These are phyloP conservation scores for Hydriomena furcata DNA, from an alignment of 2,888 invertebrate species.

Conservation along the genomic window DNA sequence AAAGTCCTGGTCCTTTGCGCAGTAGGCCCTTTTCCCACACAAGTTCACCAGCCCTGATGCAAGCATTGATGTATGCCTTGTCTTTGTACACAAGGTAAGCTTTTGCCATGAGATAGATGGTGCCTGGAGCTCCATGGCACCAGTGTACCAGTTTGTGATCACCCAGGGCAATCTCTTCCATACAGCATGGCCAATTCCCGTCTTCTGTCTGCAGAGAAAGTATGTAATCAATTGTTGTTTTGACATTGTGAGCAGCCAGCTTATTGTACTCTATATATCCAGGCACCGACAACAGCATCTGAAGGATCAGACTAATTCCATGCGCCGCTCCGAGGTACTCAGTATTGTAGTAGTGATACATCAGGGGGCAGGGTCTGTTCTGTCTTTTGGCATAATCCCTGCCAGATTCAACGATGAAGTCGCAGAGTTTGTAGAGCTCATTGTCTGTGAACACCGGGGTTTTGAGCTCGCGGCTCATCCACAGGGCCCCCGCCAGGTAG, in stretches of 20 bases:
- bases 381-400: slow-evolving; percentile 84
- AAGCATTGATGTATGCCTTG: slow-evolving; percentile 87
- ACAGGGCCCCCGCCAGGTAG: slow-evolving; percentile 89
- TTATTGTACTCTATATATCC: slow-evolving; percentile 82
- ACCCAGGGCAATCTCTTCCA: slow-evolving; percentile 85
- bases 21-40: slow-evolving; percentile 93
- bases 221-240: slow-evolving; percentile 86
- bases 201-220: slow-evolving; percentile 86
- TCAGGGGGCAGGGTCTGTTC: slow-evolving; percentile 86
- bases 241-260: slow-evolving; percentile 83
- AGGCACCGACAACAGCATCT: slow-evolving; percentile 77
- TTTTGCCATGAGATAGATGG: slow-evolving; percentile 91
- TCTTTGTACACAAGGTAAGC: slow-evolving; percentile 90
- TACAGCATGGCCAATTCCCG: slow-evolving; percentile 90
- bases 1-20: slow-evolving; percentile 94
- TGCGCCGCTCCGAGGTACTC: slow-evolving; percentile 90
- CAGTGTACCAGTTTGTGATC: slow-evolving; percentile 92
- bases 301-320: slow-evolving; percentile 80
- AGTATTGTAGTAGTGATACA: slow-evolving; percentile 90
- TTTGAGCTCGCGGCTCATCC: slow-evolving; percentile 85
- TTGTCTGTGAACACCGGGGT: slow-evolving; percentile 64
- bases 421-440: slow-evolving; percentile 86
- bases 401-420: slow-evolving; percentile 88
- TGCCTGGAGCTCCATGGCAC: slow-evolving; percentile 95
- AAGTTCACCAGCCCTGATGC: slow-evolving; percentile 87